Percentiles rank a stretch among this genome's conserved stretches.
phyloP scores from a whole-genome alignment of 2,113 vertebrate genomes.

The Malurus melanocephalus region DNA sequence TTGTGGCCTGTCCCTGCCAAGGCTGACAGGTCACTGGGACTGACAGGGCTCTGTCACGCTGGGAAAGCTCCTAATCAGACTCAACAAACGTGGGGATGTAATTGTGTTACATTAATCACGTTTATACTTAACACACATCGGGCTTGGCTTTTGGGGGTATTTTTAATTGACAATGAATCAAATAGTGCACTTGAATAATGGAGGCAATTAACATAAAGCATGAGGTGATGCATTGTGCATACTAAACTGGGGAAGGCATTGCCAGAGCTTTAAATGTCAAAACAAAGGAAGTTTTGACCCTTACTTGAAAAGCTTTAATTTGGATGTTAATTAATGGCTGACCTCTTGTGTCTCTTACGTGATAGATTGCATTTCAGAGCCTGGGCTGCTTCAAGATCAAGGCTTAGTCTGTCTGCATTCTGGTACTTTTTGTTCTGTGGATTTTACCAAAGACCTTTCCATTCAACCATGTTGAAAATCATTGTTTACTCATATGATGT shows the following conservation, averaged over 20 bases:
- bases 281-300: conserved; percentile 71
- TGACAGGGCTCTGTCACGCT: not conserved
- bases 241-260: conserved; percentile 30
- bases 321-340: conserved; percentile 68
- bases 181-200: conserved; percentile 86
- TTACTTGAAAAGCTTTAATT: conserved; percentile 67
- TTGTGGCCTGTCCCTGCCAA: not conserved
- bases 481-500: not conserved
- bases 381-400: not conserved
- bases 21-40: not conserved
- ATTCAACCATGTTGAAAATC: not conserved
- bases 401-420: not conserved
- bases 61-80: conserved; percentile 51
- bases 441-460: not conserved
- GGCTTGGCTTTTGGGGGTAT: conserved; percentile 74
- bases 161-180: conserved; percentile 95
- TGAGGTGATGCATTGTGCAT: conserved; percentile 54
- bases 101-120: conserved; percentile 82
- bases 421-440: not conserved
- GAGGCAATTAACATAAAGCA: conserved; percentile 87
- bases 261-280: conserved; percentile 72
- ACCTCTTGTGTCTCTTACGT: conserved; percentile 52
- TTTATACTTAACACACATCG: conserved; percentile 72
- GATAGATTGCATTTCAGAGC: conserved; percentile 42
- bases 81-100: conserved; percentile 63